A percentile compares a stretch with the other conserved stretches of the same genome.
phyloP scores from a whole-genome alignment of 2,888 invertebrate species.

The Drosophila mimetica region DNA sequence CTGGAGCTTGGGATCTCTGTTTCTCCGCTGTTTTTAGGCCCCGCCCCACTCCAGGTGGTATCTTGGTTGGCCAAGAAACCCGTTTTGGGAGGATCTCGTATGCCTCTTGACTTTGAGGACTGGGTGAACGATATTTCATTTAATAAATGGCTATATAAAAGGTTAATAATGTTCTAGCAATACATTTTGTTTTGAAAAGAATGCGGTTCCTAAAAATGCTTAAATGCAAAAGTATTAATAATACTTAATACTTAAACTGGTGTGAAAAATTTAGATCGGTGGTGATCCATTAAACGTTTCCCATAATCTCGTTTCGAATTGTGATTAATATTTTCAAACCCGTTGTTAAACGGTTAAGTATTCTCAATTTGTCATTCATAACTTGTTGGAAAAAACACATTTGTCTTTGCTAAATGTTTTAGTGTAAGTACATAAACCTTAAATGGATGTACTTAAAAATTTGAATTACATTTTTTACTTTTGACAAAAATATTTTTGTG shows the following conservation, averaged over 20 bases:
- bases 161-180: slow-evolving; percentile 24
- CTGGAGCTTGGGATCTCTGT: slow-evolving; percentile 2
- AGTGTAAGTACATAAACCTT: not conserved
- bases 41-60: slow-evolving; percentile 17
- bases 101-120: slow-evolving; percentile 4
- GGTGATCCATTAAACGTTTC: not conserved
- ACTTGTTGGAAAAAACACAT: not conserved
- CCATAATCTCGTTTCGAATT: not conserved
- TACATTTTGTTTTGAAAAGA: not conserved
- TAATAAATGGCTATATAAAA: slow-evolving; percentile 22
- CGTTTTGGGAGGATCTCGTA: slow-evolving; percentile 24
- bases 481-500: not conserved
- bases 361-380: not conserved
- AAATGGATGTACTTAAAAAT: not conserved
- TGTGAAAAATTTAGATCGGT: slow-evolving; percentile 2
- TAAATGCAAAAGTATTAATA: slow-evolving; percentile 2
- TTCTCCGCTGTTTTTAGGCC: slow-evolving; percentile 4
- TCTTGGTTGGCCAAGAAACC: slow-evolving; percentile 13
- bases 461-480: not conserved
- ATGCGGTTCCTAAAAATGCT: not conserved
- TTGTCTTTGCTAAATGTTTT: not conserved
- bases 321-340: not conserved
- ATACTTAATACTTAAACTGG: slow-evolving; percentile 10
- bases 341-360: not conserved
- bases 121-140: slow-evolving; percentile 20